A percentile compares a stretch with the other conserved stretches of the same genome.
These are phyloP conservation scores for Frankliniella fusca DNA, from an alignment of 2,888 invertebrate genomes.

Conservation along the genomic window DNA sequence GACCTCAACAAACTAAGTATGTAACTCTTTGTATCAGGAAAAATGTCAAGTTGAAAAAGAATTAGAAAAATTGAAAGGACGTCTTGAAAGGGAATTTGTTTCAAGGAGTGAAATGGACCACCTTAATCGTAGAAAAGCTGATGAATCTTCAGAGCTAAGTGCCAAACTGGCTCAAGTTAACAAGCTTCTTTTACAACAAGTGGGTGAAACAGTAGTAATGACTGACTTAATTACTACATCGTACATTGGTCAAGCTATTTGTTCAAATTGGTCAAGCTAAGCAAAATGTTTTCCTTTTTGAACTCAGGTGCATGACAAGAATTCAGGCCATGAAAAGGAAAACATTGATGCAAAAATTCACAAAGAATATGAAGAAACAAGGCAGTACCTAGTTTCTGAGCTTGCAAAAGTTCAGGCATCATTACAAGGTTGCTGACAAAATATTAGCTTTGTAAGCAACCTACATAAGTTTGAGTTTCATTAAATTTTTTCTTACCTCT, in stretches of 20 bases:
- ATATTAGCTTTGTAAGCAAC: background rate
- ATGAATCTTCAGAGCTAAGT: constrained; percentile 39
- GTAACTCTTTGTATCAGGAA: constrained; percentile 36
- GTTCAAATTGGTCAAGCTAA: background rate
- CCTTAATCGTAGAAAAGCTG: constrained; percentile 38
- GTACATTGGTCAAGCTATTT: constrained; percentile 13
- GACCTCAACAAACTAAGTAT: background rate
- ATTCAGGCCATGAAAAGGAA: constrained; percentile 36
- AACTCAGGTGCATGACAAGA: constrained; percentile 40
- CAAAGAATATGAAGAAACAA: constrained; percentile 42
- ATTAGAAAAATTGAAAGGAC: constrained; percentile 37
- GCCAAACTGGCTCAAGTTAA: constrained; percentile 40
- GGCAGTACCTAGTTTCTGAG: constrained; percentile 41
- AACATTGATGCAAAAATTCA: constrained; percentile 41
- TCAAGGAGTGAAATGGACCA: constrained; percentile 40
- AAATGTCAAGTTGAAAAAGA: constrained; percentile 41
- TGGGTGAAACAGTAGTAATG: constrained; percentile 29
- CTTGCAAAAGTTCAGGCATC: constrained; percentile 42
- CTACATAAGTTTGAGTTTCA: background rate
- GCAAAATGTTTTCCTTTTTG: too few species aligned
- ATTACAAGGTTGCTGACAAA: constrained; percentile 39
- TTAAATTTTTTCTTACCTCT: background rate
- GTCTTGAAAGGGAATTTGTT: constrained; percentile 40
- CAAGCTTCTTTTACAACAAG: constrained; percentile 38
- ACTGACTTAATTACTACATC: constrained; percentile 25